Evolutionary conservation across 2,888 invertebrate genomes (phyloP), one percentile per base, ranked within the genome.

Genomic region (Lumbricus terrestris): DNA sequence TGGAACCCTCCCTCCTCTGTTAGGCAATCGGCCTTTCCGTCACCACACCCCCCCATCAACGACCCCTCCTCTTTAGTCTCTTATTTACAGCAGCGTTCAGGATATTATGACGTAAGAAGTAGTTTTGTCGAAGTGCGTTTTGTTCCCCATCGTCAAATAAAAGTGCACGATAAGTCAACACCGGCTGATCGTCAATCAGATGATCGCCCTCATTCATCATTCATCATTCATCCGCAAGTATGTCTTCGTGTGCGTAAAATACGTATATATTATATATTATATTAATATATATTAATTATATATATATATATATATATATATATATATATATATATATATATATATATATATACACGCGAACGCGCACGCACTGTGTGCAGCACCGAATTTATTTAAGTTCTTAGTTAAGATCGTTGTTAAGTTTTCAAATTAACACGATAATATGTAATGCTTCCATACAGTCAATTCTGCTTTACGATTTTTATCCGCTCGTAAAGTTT

Each of bases 151-250:
- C 47, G 47, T 47, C 23, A 47, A 47, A 47, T 5, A 23, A 29
- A 69, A 69, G 69, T 69, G 69, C 69, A 69, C 69, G 69, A 69
- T n/a, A n/a, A 69, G 69, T 69, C 69, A 69, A 69, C 69, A 69
- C 6, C 69, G 1, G 11, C 69, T 69, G 69, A 11, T n/a, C 8
- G n/a, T 69, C n/a, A 69, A n/a, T 69, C 69, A 69, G 0, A 1
- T 1, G 69, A 69, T n/a, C n/a, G n/a, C 0, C 2, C 69, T n/a
- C 6, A n/a, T 69, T 1, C n/a, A 69, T 69, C 69, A 29, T 69
- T n/a, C 69, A n/a, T 69, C 69, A 69, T n/a, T 13, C 69, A 69
- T n/a, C 69, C n/a, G 69, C 29, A n/a, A 69, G n/a, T n/a, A 69
- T 69, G 11, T n/a, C 5, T 8, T 3, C 8, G n/a, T 69, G 3